phyloP scores from a whole-genome alignment of 2,797 vertebrate genomes.

The Crenichthys baileyi region DNA sequence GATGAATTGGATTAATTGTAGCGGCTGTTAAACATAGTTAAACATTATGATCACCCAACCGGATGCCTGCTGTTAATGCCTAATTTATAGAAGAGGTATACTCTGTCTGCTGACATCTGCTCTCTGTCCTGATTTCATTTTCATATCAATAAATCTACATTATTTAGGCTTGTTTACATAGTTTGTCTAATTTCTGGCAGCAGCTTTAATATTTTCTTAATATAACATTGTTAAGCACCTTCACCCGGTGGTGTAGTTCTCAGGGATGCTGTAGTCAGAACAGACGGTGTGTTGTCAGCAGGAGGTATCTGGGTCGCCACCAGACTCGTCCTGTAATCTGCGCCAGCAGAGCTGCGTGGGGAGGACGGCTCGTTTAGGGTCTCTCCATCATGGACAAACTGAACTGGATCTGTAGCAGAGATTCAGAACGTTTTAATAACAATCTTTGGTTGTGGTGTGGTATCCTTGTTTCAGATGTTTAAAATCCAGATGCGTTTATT shows the following conservation, averaged over 20 bases:
- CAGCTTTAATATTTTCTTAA: not conserved
- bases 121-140: too few relatives aligned
- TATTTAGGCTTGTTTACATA: not conserved
- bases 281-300: accelerated
- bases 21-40: too few relatives aligned
- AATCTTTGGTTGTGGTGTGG: too few relatives aligned
- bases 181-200: not conserved
- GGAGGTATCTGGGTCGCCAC: not conserved
- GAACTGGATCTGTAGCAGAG: slow-evolving; percentile 26
- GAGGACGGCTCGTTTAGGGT: not conserved
- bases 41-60: too few relatives aligned
- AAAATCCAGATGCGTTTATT: not conserved
- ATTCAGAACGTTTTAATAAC: not conserved
- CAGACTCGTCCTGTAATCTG: not conserved
- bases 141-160: not conserved
- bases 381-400: not conserved
- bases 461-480: not conserved
- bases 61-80: too few relatives aligned
- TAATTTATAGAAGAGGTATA: too few relatives aligned
- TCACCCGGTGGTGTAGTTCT: slow-evolving; percentile 11
- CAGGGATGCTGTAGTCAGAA: not conserved
- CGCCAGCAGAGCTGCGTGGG: accelerated
- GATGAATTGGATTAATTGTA: too few relatives aligned
- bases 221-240: not conserved
- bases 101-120: too few relatives aligned